These are phyloP conservation scores for Papilio xuthus DNA, from an alignment of 1,140 invertebrate species.

Conservation along the genomic window DNA sequence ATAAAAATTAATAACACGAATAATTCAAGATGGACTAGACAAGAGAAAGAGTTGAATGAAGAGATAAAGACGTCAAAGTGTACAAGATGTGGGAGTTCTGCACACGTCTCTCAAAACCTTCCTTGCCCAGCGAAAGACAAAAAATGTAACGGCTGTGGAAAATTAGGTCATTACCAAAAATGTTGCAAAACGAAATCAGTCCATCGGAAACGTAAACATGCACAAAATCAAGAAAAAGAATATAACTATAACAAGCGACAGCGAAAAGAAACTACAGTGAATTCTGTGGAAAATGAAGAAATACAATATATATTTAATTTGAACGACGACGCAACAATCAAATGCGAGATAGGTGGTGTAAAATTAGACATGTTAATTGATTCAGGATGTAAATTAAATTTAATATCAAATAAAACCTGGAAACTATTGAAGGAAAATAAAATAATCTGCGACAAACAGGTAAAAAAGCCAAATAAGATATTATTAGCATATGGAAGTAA, in stretches of 20 bases:
- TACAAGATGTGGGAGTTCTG: conserved; percentile 33
- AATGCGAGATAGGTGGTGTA: conserved; percentile 47
- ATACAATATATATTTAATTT: too few relatives aligned
- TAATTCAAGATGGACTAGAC: background rate
- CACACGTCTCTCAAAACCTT: background rate
- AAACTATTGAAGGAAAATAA: conserved; percentile 37
- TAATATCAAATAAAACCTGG: conserved; percentile 49
- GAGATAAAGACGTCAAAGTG: too few relatives aligned
- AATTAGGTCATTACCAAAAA: too few relatives aligned
- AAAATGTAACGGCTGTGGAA: background rate
- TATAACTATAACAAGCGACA: too few relatives aligned
- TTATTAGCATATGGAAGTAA: conserved; percentile 46
- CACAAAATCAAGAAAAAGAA: too few relatives aligned
- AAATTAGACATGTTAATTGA: conserved; percentile 46
- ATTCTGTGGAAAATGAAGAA: too few relatives aligned
- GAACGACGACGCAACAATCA: background rate
- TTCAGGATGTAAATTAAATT: conserved; percentile 48
- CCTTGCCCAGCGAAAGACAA: conserved; percentile 25
- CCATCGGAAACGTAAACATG: too few relatives aligned
- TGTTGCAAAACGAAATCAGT: too few relatives aligned
- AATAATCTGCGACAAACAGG: conserved; percentile 37
- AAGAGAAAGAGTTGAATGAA: background rate
- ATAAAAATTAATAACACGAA: too few relatives aligned
- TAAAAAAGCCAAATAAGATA: conserved; percentile 39
- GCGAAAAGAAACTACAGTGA: too few relatives aligned